These are phyloP conservation scores for Pelodiscus sinensis DNA, from an alignment of 2,113 vertebrate species.

Conservation along the genomic window DNA sequence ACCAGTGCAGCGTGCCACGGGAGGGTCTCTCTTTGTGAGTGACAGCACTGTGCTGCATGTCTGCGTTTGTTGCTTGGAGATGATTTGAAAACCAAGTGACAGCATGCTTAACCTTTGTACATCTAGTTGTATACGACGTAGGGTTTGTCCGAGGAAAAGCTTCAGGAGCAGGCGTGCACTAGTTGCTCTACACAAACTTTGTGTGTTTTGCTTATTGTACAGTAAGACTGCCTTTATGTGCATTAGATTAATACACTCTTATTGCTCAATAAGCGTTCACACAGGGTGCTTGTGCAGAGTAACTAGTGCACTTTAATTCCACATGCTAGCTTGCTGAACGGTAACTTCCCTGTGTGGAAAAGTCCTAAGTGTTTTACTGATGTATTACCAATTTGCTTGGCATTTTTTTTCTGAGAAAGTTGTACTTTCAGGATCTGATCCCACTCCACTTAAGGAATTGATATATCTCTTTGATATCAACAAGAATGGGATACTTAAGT, in stretches of 20 bases:
- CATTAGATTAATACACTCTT: background rate
- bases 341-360: background rate
- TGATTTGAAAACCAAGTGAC: background rate
- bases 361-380: background rate
- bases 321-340: background rate
- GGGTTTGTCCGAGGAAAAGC: background rate
- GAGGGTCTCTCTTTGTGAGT: accelerated
- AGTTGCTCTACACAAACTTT: background rate
- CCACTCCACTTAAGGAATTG: background rate
- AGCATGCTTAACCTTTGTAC: background rate
- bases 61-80: background rate
- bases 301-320: background rate
- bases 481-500: background rate
- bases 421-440: background rate
- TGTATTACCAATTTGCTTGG: background rate
- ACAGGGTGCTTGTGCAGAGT: background rate
- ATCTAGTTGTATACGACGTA: accelerated
- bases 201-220: background rate
- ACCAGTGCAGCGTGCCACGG: accelerated
- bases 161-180: background rate
- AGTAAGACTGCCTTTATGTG: background rate
- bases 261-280: background rate
- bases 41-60: background rate
- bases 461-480: background rate
- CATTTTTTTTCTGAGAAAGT: background rate